Evolutionary conservation across 2,888 invertebrate genomes (phyloP).

Genomic region (Podotricha telesiphe): DNA sequence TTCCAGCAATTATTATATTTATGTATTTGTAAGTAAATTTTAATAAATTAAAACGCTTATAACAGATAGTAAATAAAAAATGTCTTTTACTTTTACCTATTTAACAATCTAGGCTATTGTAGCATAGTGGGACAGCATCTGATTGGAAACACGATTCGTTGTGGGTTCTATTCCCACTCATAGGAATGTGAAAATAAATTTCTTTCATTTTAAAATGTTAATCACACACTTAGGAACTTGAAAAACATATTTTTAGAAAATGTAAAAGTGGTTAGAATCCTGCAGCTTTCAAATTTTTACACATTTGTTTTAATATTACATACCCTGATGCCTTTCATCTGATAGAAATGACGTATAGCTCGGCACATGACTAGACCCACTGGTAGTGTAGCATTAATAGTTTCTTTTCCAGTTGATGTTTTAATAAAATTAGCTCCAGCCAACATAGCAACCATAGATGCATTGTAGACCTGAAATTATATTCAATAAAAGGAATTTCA

Average conservation of each 20-base stretch:
- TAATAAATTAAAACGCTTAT: not conserved
- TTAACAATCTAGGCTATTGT: too few relatives aligned
- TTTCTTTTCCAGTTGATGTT: constrained; percentile 98
- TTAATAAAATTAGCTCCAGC: constrained; percentile 99
- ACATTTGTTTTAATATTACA: too few relatives aligned
- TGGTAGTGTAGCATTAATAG: constrained; percentile 95
- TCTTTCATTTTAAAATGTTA: too few relatives aligned
- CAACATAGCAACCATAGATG: constrained; percentile 95
- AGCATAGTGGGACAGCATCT: too few relatives aligned
- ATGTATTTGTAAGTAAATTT: not conserved
- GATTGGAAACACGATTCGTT: too few relatives aligned
- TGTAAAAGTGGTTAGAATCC: too few relatives aligned
- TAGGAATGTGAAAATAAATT: too few relatives aligned
- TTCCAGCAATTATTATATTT: not conserved
- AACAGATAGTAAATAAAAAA: not conserved
- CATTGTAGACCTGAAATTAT: constrained; percentile 88
- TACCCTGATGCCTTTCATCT: constrained; percentile 88
- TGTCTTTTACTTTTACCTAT: too few relatives aligned
- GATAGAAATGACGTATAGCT: constrained; percentile 92
- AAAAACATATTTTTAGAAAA: too few relatives aligned
- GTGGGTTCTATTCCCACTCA: too few relatives aligned
- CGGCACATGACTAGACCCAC: constrained; percentile 96
- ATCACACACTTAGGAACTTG: too few relatives aligned
- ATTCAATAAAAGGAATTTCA: not conserved
- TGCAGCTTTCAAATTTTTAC: too few relatives aligned